Conservation (phyloP, 2,113 vertebrate genomes). For the Macroglossus sobrinus region DNA sequence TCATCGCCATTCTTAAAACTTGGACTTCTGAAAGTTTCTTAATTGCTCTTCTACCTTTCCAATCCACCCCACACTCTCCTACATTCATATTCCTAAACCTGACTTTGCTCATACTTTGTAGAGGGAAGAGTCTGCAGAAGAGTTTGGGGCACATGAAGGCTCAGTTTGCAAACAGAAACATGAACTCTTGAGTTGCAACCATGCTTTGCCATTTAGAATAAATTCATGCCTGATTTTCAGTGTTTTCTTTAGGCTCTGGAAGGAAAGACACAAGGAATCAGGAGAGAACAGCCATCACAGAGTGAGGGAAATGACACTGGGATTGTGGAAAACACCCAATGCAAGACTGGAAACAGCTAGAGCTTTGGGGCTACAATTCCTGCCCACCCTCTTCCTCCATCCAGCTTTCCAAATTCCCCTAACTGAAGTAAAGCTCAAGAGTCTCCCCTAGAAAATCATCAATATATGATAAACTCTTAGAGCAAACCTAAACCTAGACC, state of each 20-base stretch:
- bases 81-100: neutral
- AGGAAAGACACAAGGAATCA: slow-evolving; percentile 1
- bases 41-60: neutral
- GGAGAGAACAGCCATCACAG: neutral
- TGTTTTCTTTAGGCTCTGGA: neutral
- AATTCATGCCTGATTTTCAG: neutral
- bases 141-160: neutral
- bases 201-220: neutral
- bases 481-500: neutral
- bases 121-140: neutral
- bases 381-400: neutral
- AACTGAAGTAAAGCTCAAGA: neutral
- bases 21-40: neutral
- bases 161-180: neutral
- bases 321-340: neutral
- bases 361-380: neutral
- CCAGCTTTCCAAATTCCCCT: neutral
- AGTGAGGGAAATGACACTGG: neutral
- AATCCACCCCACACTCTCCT: neutral
- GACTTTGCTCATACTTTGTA: neutral
- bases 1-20: neutral
- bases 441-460: neutral
- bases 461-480: neutral
- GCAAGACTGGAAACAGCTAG: neutral
- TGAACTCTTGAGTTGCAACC: neutral